A percentile compares a stretch with the other conserved stretches of the same genome.
phyloP scores from a whole-genome alignment of 2,113 vertebrate species.

The Perca fluviatilis region DNA sequence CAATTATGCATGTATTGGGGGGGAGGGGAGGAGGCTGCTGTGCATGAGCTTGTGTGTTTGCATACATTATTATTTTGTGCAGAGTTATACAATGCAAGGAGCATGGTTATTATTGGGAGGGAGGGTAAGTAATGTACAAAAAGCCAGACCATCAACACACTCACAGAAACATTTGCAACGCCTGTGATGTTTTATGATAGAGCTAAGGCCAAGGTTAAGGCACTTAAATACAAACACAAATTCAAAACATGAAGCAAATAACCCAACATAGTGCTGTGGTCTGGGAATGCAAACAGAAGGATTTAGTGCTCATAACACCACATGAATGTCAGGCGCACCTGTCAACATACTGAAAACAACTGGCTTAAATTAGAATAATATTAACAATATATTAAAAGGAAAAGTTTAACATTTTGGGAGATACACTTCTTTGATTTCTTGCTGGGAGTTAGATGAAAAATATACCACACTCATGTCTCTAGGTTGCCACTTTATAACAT shows the following conservation, averaged over 20 bases:
- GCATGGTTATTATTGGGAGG: conserved; percentile 53
- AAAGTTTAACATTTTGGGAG: neutral
- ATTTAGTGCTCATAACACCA: conserved; percentile 6
- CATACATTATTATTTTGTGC: conserved; percentile 66
- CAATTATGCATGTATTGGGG: conserved; percentile 42
- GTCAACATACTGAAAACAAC: conserved; percentile 16
- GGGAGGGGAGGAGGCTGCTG: conserved; percentile 45
- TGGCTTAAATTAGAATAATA: neutral
- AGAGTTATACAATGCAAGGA: conserved; percentile 54
- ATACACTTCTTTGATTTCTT: neutral
- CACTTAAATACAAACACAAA: conserved; percentile 78
- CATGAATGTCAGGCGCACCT: neutral
- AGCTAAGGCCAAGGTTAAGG: conserved; percentile 79
- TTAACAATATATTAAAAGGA: neutral
- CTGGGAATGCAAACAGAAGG: conserved; percentile 25
- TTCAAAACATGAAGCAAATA: conserved; percentile 36
- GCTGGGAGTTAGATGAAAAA: neutral
- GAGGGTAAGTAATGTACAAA: conserved; percentile 57
- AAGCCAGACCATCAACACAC: conserved; percentile 49
- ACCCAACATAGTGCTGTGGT: conserved; percentile 38
- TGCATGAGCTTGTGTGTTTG: conserved; percentile 65
- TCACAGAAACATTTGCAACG: conserved; percentile 50
- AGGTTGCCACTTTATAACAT: neutral
- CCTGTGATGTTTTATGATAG: conserved; percentile 59
- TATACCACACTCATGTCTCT: neutral